A percentile compares a stretch with the other conserved stretches of the same genome.
phyloP scores from a whole-genome alignment of 64 coral and sea anemone genomes.

The Actinia equina region DNA sequence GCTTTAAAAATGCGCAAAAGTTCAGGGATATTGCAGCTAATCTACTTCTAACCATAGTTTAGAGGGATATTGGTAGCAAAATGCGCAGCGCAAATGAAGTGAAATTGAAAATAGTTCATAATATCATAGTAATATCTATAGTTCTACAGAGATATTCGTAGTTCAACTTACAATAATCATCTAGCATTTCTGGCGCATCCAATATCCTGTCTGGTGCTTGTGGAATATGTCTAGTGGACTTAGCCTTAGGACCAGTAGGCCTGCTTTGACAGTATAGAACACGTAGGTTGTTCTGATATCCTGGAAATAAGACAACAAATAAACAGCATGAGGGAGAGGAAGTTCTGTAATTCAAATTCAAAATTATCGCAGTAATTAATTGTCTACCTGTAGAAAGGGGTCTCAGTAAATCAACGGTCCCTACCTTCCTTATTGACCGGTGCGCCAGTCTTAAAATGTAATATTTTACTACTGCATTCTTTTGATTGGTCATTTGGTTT shows the following conservation, averaged over 20 bases:
- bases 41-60: no score
- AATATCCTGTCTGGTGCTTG: slow-evolving; percentile 84
- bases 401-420: background rate
- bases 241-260: slow-evolving; percentile 56
- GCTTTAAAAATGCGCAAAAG: no score
- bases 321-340: background rate
- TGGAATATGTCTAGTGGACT: slow-evolving; percentile 71
- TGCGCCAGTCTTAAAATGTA: slow-evolving; percentile 68
- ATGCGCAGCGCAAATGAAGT: no score
- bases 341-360: background rate
- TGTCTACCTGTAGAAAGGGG: background rate
- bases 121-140: no score
- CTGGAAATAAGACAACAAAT: slow-evolving; percentile 19
- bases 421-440: slow-evolving; percentile 63
- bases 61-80: no score
- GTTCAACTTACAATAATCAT: slow-evolving; percentile 87
- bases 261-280: slow-evolving; percentile 85
- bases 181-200: slow-evolving; percentile 83
- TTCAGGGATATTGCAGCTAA: no score
- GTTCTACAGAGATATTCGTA: no score
- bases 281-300: slow-evolving; percentile 82
- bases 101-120: no score
- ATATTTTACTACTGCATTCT: slow-evolving; percentile 44
- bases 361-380: no score
- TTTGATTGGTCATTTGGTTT: background rate